phyloP scores from a whole-genome alignment of 2,888 invertebrate species.

The Rhorus exstirpatorius region DNA sequence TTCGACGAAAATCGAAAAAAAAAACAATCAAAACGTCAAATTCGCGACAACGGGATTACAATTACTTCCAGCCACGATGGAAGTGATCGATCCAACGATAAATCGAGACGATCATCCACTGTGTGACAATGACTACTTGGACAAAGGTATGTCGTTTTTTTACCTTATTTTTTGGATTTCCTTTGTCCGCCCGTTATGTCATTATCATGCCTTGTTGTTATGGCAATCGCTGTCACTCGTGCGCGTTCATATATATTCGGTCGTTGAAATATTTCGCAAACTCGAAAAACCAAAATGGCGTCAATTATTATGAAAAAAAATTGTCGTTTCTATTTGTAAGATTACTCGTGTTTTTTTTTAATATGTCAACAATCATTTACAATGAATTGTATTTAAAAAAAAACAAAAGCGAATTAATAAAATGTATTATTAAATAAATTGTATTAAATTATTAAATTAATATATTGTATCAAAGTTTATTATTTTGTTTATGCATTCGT shows the following conservation, averaged over 20 bases:
- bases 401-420: too few relatives aligned
- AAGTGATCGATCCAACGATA: constrained; percentile 83
- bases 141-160: constrained; percentile 78
- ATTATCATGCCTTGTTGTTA: constrained; percentile 30
- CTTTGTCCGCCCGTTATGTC: constrained; percentile 51
- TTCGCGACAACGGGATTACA: constrained; percentile 16
- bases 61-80: constrained; percentile 74
- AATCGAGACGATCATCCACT: constrained; percentile 83
- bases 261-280: too few relatives aligned
- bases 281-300: too few relatives aligned
- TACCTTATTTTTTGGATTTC: constrained; percentile 23
- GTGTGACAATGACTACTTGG: constrained; percentile 81
- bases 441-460: too few relatives aligned
- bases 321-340: too few relatives aligned
- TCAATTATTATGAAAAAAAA: too few relatives aligned
- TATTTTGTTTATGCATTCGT: too few relatives aligned
- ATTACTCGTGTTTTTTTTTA: too few relatives aligned
- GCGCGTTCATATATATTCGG: background rate
- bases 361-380: too few relatives aligned
- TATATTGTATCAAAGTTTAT: too few relatives aligned
- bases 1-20: background rate
- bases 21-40: constrained; percentile 21
- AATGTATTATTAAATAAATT: too few relatives aligned
- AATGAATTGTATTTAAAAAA: too few relatives aligned
- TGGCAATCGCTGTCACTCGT: background rate